Evolutionary conservation across 2,113 vertebrate species (phyloP), one percentile per base, ranked within the genome.

Genomic region (Carassius auratus): DNA sequence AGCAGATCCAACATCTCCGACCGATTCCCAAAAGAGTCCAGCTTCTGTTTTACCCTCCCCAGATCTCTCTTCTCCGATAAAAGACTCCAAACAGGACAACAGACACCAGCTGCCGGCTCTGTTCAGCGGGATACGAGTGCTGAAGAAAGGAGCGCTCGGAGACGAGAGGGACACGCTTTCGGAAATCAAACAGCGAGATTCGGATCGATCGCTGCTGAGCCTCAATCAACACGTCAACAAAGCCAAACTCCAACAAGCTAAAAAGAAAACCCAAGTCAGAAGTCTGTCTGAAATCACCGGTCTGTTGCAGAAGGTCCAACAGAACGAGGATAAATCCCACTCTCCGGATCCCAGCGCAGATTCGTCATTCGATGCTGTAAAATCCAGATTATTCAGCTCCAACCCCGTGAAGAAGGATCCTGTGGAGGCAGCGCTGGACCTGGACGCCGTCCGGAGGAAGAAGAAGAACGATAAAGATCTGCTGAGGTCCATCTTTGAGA

Each of bases 181-280:
- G 1, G 96, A 98, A 93, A 97, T 99, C 88, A 98, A 97, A 89
- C 96, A 95, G 52, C 96, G 93, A 81, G 97, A 98, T 84, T 92
- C 96, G 19, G 98, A 98, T 86, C 92, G 98, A 92, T 96, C 97
- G 66, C 85, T 98, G 87, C 96, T 99, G 69, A 97, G 92, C 84
- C 91, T 98, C 81, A 97, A 93, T 86, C 97, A 97, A 87, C 95
- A 96, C 0, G 98, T 98, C 73, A 97, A 97, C 91, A 98, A 97
- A 93, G 94, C 95, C 84, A 94, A 91, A 83, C 90, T 91, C 2
- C 94, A 95, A 76, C 93, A 92, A 4, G 90, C 52, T 19, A 94
- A 91, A 94, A 96, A 90, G 84, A 91, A 82, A 0, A 0, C 64
- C 0, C 92, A 94, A 19, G 84, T 90, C 30, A 93, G 91, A 92